A percentile compares a stretch with the other conserved stretches of the same genome.
Conservation (phyloP, 2,113 vertebrate species). For the Sciurus niger region DNA sequence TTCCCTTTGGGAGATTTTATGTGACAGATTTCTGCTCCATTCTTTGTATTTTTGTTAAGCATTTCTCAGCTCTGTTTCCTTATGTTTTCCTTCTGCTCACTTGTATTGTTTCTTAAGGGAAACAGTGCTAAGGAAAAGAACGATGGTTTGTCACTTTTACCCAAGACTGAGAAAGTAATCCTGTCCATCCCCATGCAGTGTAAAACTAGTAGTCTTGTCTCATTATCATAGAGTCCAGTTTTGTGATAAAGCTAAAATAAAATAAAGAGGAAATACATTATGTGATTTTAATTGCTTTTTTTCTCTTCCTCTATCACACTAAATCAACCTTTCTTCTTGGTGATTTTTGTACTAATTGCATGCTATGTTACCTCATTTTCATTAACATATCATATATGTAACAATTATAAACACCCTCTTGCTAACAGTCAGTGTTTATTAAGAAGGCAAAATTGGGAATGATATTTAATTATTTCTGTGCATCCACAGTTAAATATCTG, state of each 20-base stretch:
- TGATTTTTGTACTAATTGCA: conserved; percentile 89
- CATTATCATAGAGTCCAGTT: conserved; percentile 32
- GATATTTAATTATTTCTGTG: conserved; percentile 63
- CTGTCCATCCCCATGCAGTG: conserved; percentile 64
- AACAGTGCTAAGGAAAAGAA: conserved; percentile 70
- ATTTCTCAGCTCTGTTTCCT: conserved; percentile 81
- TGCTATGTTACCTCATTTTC: conserved; percentile 86
- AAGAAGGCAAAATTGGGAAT: conserved; percentile 62
- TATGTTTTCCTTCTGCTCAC: conserved; percentile 82
- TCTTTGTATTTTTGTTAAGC: conserved; percentile 79
- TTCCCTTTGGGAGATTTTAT: conserved; percentile 35
- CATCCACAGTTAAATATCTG: conserved; percentile 33
- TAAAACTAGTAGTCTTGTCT: conserved; percentile 56
- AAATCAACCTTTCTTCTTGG: conserved; percentile 84
- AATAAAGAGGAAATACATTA: conserved; percentile 86
- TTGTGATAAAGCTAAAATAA: conserved; percentile 82
- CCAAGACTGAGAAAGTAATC: conserved; percentile 70
- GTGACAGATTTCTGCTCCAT: conserved; percentile 66
- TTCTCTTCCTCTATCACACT: conserved; percentile 83
- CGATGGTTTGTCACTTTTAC: conserved; percentile 70
- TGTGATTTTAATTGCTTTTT: conserved; percentile 81
- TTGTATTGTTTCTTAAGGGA: conserved; percentile 47
- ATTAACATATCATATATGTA: conserved; percentile 77
- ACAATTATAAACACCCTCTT: conserved; percentile 76
- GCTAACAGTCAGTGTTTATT: conserved; percentile 76